These are phyloP conservation scores for Keiferia lycopersicella DNA, from an alignment of 2,888 invertebrate genomes.

Conservation along the genomic window DNA sequence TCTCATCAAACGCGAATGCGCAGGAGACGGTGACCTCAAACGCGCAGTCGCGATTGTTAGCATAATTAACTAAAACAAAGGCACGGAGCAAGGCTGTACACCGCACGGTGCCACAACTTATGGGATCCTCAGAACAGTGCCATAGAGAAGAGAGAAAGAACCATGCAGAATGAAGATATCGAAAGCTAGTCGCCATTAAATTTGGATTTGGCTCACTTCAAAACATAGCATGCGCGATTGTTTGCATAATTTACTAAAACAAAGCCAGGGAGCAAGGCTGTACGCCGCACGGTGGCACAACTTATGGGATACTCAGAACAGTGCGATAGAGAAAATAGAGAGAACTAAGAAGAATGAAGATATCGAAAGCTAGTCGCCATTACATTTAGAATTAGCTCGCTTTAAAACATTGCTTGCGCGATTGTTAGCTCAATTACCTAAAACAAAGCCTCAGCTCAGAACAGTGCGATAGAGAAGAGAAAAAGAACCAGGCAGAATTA, in stretches of 20 bases:
- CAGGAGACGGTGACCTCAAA: slow-evolving; percentile 51
- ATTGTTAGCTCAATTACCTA: not conserved
- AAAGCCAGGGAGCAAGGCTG: slow-evolving; percentile 63
- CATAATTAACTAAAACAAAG: slow-evolving; percentile 66
- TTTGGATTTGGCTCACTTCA: no score
- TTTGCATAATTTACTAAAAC: slow-evolving; percentile 67
- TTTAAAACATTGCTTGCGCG: not conserved
- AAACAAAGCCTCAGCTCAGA: no score
- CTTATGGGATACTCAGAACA: slow-evolving; percentile 3
- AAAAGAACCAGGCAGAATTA: no score
- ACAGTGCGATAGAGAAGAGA: not conserved
- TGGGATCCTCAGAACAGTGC: not conserved
- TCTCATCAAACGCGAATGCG: slow-evolving; percentile 41
- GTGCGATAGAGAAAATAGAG: no score
- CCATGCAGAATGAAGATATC: no score
- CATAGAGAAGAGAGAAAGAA: no score
- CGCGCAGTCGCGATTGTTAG: slow-evolving; percentile 65
- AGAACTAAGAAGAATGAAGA: no score
- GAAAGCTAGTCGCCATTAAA: no score
- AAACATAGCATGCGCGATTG: slow-evolving; percentile 49
- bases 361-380: no score
- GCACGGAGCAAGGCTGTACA: slow-evolving; percentile 57
- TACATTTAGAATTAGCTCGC: no score
- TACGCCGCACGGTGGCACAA: slow-evolving; percentile 10
- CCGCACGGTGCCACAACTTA: slow-evolving; percentile 16